These are phyloP conservation scores for Palythoa caribaeorum DNA, from an alignment of 92 coral and sea anemone species.

Conservation along the genomic window DNA sequence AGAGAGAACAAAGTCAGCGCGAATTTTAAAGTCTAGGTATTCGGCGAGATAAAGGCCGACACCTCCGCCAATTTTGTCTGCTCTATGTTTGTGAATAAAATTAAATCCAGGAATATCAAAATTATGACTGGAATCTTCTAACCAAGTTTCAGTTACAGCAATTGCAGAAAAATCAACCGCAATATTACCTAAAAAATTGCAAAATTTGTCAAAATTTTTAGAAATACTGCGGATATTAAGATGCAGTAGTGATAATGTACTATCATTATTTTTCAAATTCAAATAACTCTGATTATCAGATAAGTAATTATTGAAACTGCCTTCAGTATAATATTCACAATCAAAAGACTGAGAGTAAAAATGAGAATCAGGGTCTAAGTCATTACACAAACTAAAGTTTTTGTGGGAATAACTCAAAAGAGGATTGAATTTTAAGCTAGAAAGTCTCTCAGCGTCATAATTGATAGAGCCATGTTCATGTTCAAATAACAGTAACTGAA, in stretches of 20 bases:
- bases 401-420: not conserved
- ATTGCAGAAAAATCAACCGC: not conserved
- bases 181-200: not conserved
- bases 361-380: no score
- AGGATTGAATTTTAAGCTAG: not conserved
- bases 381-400: no score
- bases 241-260: not conserved
- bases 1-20: not conserved
- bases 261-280: not conserved
- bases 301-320: not conserved
- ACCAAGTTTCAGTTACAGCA: not conserved
- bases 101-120: not conserved
- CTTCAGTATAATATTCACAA: not conserved
- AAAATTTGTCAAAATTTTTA: not conserved
- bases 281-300: not conserved
- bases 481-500: not conserved
- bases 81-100: not conserved
- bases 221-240: not conserved
- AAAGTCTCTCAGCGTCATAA: not conserved
- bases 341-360: not conserved
- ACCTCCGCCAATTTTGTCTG: not conserved
- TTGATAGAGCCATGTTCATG: not conserved
- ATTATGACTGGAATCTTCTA: not conserved
- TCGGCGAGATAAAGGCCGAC: not conserved
- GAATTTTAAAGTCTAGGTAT: not conserved